Base-by-base conservation (phyloP, 2,797 vertebrate genomes). In the Sebastes cheni region DNA sequence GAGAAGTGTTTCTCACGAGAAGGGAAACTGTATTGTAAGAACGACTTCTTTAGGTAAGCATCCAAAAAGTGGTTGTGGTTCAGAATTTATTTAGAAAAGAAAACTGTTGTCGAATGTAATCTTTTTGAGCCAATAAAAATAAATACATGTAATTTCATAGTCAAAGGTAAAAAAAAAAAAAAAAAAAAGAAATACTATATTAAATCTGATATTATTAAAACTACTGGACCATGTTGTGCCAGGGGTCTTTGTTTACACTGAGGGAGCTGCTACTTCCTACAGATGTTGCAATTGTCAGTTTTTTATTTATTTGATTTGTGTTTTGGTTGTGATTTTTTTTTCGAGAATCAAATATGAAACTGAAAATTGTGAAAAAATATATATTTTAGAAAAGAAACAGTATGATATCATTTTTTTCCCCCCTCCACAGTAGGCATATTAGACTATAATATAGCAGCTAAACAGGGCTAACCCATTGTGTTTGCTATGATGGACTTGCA, bases 1-100 rank as follows among this genome's bases (percentile, higher is more conserved):
- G 98, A 99, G 92, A 98, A 97, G 95, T 99, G 98, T 86, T 99
- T 98, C 89, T 99, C 98, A 73, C 95, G 98, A 85, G 98, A 99
- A 64, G 97, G 97, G 68, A 97, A 96, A 88, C 95, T 99, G 64
- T 99, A 98, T 83, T 99, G 98, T 95, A 98, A 97, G 93, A 97
- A 97, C 18, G 98, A 99, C 96, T 99, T 98, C 92, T 99, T 98
- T 92, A 97, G 97, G 98, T 98, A 93, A 97, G 93, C 52, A 68
- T 22, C 22, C 50, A 22, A 34, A 34, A 52, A 13, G 13, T n/a
- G 39, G 50, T 13, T 65, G 6, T 34, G 25, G 23, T 32, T 58
- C n/a, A 2, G 2, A 60, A 36, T 23, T n/a, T 20, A 14, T 52
- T 20, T 4, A 14, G 2, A 3, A 10, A 25, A 30, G 29, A 5